phyloP scores from a whole-genome alignment of 2,113 vertebrate genomes.

The Syngnathus scovelli region DNA sequence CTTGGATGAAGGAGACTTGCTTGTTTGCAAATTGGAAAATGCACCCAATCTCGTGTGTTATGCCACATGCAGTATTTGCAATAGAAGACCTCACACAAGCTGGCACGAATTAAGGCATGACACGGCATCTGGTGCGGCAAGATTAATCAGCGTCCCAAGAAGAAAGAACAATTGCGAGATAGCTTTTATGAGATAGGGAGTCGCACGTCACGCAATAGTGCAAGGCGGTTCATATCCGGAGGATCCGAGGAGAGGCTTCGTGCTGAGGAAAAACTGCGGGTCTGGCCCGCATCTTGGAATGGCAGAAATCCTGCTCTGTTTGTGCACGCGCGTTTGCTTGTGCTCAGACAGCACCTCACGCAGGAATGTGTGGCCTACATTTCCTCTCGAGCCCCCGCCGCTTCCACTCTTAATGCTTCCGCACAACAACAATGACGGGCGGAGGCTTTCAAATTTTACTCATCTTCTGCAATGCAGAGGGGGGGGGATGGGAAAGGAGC shows the following conservation, averaged over 20 bases:
- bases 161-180: slow-evolving; percentile 33
- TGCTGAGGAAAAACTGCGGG: slow-evolving; percentile 46
- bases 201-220: slow-evolving; percentile 21
- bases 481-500: slow-evolving; percentile 6
- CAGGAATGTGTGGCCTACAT: slow-evolving; percentile 74
- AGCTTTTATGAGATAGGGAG: slow-evolving; percentile 32
- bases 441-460: slow-evolving; percentile 32
- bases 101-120: slow-evolving; percentile 21
- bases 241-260: slow-evolving; percentile 38
- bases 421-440: slow-evolving; percentile 42
- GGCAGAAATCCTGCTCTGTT: slow-evolving; percentile 68
- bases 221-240: slow-evolving; percentile 8
- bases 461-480: slow-evolving; percentile 10
- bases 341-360: slow-evolving; percentile 57
- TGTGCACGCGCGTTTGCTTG: slow-evolving; percentile 57
- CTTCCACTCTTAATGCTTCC: slow-evolving; percentile 2
- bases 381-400: slow-evolving; percentile 40
- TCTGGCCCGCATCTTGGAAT: slow-evolving; percentile 48
- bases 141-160: slow-evolving; percentile 20
- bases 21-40: slow-evolving; percentile 18
- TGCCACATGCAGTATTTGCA: background rate
- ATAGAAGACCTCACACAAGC: background rate
- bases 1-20: slow-evolving; percentile 19
- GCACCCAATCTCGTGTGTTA: slow-evolving; percentile 5
- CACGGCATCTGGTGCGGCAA: slow-evolving; percentile 23